A percentile compares a stretch with the other conserved stretches of the same genome.
phyloP scores from a whole-genome alignment of 2,113 vertebrate genomes.

The Thamnophis sirtalis region DNA sequence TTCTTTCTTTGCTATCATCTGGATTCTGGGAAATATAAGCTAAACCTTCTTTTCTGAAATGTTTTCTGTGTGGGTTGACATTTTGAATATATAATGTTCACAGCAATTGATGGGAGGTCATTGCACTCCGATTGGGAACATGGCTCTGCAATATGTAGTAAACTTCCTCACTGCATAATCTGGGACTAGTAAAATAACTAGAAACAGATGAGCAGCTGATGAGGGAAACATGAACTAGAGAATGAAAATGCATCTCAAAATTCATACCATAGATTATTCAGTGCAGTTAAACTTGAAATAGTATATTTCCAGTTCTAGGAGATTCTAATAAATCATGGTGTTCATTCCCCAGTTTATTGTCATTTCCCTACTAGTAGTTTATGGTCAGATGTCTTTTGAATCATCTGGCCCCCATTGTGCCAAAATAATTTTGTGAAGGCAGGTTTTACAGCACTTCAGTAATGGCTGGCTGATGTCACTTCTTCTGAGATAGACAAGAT shows the following conservation, averaged over 20 bases:
- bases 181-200: background rate
- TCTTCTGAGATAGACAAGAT: background rate
- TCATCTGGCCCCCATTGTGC: background rate
- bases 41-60: background rate
- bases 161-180: background rate
- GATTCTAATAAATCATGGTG: background rate
- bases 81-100: background rate
- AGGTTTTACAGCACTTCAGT: background rate
- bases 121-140: background rate
- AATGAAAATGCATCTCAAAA: background rate
- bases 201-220: background rate
- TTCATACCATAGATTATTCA: background rate
- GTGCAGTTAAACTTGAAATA: background rate
- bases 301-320: background rate
- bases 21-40: background rate
- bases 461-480: background rate
- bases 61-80: background rate
- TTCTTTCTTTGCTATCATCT: background rate
- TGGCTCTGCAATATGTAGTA: background rate
- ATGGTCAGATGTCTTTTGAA: background rate
- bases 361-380: background rate
- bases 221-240: background rate
- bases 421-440: background rate
- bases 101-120: background rate
- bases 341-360: background rate